Conservation (phyloP, 2,797 vertebrate species). For the Rhabdomys pumilio region DNA sequence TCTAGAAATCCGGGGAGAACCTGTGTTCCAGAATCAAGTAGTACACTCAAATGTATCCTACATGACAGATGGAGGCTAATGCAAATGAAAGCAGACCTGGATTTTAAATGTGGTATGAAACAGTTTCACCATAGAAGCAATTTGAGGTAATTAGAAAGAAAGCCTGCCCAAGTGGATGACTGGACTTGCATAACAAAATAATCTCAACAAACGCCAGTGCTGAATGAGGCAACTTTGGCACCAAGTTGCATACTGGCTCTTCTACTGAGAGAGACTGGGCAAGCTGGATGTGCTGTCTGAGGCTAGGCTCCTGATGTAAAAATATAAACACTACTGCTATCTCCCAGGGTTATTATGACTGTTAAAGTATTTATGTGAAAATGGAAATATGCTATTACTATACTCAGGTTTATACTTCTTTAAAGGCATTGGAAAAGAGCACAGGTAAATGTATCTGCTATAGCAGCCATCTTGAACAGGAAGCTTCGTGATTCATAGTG, state of each 20-base stretch:
- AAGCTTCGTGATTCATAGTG: background rate
- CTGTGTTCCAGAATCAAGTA: background rate
- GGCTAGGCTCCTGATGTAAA: background rate
- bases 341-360: background rate
- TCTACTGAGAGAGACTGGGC: background rate
- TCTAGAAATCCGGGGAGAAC: background rate
- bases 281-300: background rate
- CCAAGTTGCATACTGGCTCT: too few relatives aligned
- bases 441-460: background rate
- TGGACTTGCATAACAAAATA: background rate
- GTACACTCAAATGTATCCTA: background rate
- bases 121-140: constrained; percentile 5
- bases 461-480: background rate
- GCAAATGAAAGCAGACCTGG: constrained; percentile 26
- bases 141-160: background rate
- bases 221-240: background rate
- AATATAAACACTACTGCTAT: background rate
- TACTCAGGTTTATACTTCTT: constrained; percentile 8
- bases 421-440: background rate
- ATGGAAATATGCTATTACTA: background rate
- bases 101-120: constrained; percentile 1
- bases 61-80: background rate
- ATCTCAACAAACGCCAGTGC: background rate
- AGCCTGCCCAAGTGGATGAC: background rate
- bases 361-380: background rate